These are phyloP conservation scores for Callospermophilus lateralis DNA, from an alignment of 2,113 vertebrate genomes.

Conservation along the genomic window DNA sequence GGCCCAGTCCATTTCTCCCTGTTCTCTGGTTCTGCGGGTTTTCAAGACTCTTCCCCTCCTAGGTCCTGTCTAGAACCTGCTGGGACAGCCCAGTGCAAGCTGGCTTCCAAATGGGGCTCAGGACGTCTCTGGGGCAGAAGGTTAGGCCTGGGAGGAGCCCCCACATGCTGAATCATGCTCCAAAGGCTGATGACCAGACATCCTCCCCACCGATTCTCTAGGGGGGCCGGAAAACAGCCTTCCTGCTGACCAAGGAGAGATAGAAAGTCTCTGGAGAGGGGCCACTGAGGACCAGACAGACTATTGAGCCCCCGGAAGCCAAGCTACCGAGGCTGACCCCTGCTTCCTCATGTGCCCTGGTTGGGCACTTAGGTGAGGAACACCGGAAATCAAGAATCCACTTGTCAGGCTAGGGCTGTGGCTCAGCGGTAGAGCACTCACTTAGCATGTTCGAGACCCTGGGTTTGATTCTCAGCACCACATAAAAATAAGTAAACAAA, in stretches of 20 bases:
- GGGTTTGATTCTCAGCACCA: too few relatives aligned
- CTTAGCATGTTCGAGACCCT: too few relatives aligned
- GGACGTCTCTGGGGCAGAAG: slow-evolving; percentile 13
- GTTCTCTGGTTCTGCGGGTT: background rate
- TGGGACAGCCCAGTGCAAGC: background rate
- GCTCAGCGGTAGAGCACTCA: too few relatives aligned
- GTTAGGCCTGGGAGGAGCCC: background rate
- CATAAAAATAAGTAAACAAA: too few relatives aligned
- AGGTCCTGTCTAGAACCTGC: background rate
- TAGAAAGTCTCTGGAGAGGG: background rate
- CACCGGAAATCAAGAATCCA: background rate
- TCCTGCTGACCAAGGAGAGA: slow-evolving; percentile 40
- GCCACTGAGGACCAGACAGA: background rate
- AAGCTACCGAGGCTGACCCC: background rate
- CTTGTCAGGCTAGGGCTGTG: background rate
- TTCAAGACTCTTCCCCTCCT: background rate
- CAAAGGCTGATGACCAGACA: slow-evolving; percentile 35
- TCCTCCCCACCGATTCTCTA: background rate
- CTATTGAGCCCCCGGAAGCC: background rate
- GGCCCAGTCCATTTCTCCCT: background rate
- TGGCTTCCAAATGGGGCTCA: background rate
- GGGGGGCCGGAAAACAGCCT: background rate
- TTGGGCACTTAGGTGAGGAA: background rate
- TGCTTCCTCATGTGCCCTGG: background rate
- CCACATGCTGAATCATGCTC: slow-evolving; percentile 10